Base-by-base conservation (phyloP, 1,140 invertebrate genomes). In the Diabrotica undecimpunctata region DNA sequence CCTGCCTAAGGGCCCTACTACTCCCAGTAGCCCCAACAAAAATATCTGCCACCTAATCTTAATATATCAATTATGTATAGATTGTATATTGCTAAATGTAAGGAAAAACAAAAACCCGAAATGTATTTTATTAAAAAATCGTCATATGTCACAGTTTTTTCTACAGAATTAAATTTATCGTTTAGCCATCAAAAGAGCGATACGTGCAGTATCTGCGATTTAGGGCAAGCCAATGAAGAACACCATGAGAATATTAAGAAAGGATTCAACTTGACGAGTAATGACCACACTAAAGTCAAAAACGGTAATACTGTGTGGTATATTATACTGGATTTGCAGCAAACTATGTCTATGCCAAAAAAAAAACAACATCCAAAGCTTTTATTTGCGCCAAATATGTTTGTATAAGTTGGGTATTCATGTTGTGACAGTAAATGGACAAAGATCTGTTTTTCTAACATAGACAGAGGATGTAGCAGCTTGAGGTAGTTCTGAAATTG, bases 141-240 rank as follows among this genome's bases (percentile, higher is more conserved):
- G 54, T 61, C 46, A 9, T 71, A 72, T 57, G 9, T 51, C n/a
- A 62, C 66, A 9, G 68, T 68, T 37, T 70, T 73, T 69, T 11
- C 35, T 8, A 67, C 51, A 36, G 60, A 73, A 39, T 73, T 72
- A 46, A 71, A 74, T 58, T 67, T 72, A 11, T 66, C 62, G 12
- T 73, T 74, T 70, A 67, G 66, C 6, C 35, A 61, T 36, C 72
- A 72, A 25, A 73, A 61, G 62, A 70, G 64, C 52, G 74, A 74
- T 66, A 74, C 71, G 4, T 73, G 68, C 60, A 66, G 60, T 46
- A 67, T 52, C 14, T 72, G n/a, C n/a, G n/a, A n/a, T n/a, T n/a
- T n/a, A n/a, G n/a, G n/a, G n/a, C n/a, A n/a, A n/a, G n/a, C n/a
- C 38, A 64, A 50, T 52, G 64, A 65, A 37, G 65, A 73, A 66